phyloP scores from a whole-genome alignment of 2,113 vertebrate species.

The Caloenas nicobarica region DNA sequence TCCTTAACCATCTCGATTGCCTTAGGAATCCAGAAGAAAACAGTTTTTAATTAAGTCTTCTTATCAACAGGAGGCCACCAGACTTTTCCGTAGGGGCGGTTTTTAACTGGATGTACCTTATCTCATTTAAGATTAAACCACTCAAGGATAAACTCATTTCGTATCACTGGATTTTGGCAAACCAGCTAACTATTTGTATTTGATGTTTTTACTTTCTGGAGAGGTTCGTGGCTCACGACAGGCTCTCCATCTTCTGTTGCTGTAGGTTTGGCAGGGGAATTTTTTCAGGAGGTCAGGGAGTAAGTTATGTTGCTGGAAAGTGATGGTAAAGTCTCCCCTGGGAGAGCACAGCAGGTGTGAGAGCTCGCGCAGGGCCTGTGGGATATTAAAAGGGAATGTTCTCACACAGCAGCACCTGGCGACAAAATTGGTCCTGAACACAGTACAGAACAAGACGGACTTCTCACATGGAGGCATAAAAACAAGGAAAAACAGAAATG shows the following conservation, averaged over 20 bases:
- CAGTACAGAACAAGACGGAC: background rate
- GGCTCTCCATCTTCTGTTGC: background rate
- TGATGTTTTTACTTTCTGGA: background rate
- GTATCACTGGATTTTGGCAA: background rate
- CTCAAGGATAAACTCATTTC: background rate
- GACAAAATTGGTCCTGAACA: background rate
- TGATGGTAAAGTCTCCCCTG: background rate
- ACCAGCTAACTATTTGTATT: background rate
- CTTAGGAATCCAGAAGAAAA: background rate
- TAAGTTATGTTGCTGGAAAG: background rate
- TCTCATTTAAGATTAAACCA: background rate
- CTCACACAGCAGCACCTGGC: background rate
- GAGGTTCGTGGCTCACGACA: background rate
- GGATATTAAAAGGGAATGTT: background rate
- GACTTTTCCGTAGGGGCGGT: background rate
- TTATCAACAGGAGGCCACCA: conserved; percentile 11
- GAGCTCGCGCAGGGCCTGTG: background rate
- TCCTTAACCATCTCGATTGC: background rate
- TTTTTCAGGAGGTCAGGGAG: background rate
- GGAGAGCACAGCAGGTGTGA: conserved; percentile 16
- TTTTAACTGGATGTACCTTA: background rate
- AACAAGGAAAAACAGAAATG: background rate
- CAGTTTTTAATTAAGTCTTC: conserved; percentile 25
- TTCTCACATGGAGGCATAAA: background rate
- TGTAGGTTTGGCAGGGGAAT: background rate